A percentile compares a stretch with the other conserved stretches of the same genome.
These are phyloP conservation scores for Minunthozetes semirufus DNA, from an alignment of 2,888 invertebrate species.

Conservation along the genomic window DNA sequence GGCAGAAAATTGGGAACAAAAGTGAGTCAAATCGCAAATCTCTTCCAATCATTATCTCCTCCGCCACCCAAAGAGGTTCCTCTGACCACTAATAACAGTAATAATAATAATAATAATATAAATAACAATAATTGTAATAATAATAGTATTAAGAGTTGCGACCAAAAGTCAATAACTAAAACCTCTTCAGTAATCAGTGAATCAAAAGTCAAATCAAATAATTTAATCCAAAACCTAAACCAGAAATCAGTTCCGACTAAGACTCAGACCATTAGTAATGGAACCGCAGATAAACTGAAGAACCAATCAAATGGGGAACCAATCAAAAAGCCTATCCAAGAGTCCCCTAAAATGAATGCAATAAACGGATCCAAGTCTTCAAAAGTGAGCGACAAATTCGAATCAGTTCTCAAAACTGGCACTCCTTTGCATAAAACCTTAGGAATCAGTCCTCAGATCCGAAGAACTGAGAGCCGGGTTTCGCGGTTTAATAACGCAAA, in stretches of 20 bases:
- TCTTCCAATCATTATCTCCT: slow-evolving; percentile 43
- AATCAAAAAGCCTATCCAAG: background rate
- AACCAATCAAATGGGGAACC: slow-evolving; percentile 12
- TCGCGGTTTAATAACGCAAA: slow-evolving; percentile 65
- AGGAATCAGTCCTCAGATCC: background rate
- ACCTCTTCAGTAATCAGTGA: slow-evolving; percentile 22
- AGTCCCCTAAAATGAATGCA: background rate
- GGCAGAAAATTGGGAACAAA: slow-evolving; percentile 42
- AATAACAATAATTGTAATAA: background rate
- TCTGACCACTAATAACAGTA: background rate
- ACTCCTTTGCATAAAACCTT: background rate
- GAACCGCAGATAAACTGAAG: background rate
- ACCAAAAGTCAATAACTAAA: slow-evolving; percentile 33
- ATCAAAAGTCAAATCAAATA: slow-evolving; percentile 7
- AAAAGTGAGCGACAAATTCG: slow-evolving; percentile 1
- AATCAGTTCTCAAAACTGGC: background rate
- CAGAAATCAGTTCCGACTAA: background rate
- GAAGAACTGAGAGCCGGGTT: slow-evolving; percentile 42
- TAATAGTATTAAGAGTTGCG: background rate
- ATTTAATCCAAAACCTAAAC: background rate
- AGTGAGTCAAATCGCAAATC: slow-evolving; percentile 44
- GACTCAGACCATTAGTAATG: slow-evolving; percentile 1
- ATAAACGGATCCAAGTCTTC: slow-evolving; percentile 5
- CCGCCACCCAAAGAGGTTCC: slow-evolving; percentile 13
- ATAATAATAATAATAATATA: slow-evolving; percentile 16